Evolutionary conservation across 2,113 vertebrate genomes (phyloP).

Genomic region (Azemiops feae): DNA sequence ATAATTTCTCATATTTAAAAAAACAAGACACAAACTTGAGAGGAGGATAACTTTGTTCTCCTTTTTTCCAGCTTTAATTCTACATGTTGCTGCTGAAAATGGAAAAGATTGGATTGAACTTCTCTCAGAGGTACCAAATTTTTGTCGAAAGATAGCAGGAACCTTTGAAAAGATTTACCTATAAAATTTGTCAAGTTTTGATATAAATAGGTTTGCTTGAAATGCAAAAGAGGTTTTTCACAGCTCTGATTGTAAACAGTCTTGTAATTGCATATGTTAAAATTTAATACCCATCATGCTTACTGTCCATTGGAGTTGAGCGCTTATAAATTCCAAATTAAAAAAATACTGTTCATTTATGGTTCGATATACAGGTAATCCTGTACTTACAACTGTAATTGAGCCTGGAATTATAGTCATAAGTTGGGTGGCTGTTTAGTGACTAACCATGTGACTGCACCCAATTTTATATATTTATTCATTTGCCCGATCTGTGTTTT

Average conservation of each 20-base stretch:
- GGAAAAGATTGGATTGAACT: conserved; percentile 53
- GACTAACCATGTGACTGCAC: not conserved
- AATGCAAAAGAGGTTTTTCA: not conserved
- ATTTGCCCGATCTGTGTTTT: not conserved
- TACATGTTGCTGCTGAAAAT: conserved; percentile 56
- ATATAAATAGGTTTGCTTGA: not conserved
- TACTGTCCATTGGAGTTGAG: not conserved
- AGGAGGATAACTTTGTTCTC: conserved; percentile 44
- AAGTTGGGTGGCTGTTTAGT: not conserved
- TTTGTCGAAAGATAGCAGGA: conserved; percentile 25
- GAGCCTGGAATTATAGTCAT: not conserved
- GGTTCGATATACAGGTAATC: not conserved
- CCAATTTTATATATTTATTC: not conserved
- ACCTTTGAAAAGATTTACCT: not conserved
- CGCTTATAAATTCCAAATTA: not conserved
- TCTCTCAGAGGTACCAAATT: conserved; percentile 67
- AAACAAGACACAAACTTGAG: conserved; percentile 45
- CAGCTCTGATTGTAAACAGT: not conserved
- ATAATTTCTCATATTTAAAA: conserved; percentile 33
- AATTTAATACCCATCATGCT: not conserved
- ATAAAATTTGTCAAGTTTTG: conserved; percentile 17
- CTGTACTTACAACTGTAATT: not conserved
- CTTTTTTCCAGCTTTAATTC: conserved; percentile 57
- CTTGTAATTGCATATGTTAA: not conserved
- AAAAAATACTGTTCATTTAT: not conserved